Evolutionary conservation across 2,113 vertebrate genomes (phyloP), one percentile per base, ranked within the genome.

Genomic region (Datnioides undecimradiatus): DNA sequence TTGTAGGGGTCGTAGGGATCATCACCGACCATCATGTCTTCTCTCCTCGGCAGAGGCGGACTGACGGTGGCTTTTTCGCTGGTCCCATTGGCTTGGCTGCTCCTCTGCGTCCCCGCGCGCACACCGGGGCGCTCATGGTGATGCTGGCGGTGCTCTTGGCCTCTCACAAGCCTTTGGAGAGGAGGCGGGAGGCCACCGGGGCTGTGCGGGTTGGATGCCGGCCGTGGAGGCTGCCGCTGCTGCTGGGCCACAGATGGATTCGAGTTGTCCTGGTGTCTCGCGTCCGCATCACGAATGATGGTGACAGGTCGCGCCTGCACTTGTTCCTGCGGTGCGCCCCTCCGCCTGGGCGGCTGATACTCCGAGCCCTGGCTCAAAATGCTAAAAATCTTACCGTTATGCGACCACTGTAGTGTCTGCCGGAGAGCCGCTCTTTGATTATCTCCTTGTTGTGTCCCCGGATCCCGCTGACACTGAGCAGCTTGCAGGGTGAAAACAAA

Each of bases 1-100:
- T 99, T 99, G 92, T 98, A 97, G 0, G 97, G 96, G 83, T 97
- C 96, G 83, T 97, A 97, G 0, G 97, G 96, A 64, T 99, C 98
- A 72, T 99, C 97, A 2, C 95, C 97, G 49, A 95, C 93, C 98
- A 99, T 99, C 88, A 90, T 82, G 66, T 99, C 97, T 11, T 95
- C 94, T 38, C 89, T 92, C 74, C 82, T 78, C 77, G 73, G 62
- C 55, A 64, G 62, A 71, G 90, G 57, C 2, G 90, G 11, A 86
- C 74, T 6, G 59, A 74, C 67, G 17, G 88, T 83, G 60, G 64
- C 73, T 48, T 88, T 83, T 2, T 84, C 63, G 75, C 78, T 67
- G 29, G 91, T 93, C 6, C 69, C 91, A 38, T 93, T 94, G 58
- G 49, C 74, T 21, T 16, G 62, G 75, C 33, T 43, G 73, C 21